Evolutionary conservation across 2,888 invertebrate genomes (phyloP), one percentile per base, ranked within the genome.

Genomic region (Caenorhabditis doughertyi): DNA sequence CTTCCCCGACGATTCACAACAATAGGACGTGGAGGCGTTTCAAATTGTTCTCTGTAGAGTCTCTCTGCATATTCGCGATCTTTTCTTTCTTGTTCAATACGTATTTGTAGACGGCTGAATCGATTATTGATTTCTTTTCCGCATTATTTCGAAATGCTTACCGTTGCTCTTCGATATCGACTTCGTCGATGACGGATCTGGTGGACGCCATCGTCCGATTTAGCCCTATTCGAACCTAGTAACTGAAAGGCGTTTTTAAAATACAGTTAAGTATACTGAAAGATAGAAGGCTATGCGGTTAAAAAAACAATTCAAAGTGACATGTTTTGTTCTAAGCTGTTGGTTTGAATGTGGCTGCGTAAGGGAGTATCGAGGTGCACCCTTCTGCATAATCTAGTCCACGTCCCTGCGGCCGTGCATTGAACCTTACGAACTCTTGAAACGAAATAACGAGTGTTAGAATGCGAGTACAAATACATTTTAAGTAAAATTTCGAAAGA

Each of bases 61-160:
- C 71, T 29, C 18, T 47, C 23, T 0, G 72, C 72, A 3, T 39
- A 27, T 25, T 62, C 72, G 9, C 13, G 53, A 29, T 73, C 72
- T 11, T 27, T 53, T 11, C 8, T 7, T n/a, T 64, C 62, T 39
- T 73, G 72, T 29, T 64, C 53, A 0, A 29, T 18, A 4, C 11
- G 42, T 11, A 9, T 13, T 13, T 13, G 21, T 0, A 25, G 32
- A 3, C 56, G 70, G 21, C 70, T 70, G 47, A 42, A 60, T 11
- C 18, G 2, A 47, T 18, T 44, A 42, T 60, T 27, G 42, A 42
- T 42, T 60, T 23, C 27, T 39, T 60, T 29, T 11, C 1, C 23
- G 64, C 0, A 29, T 21, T 11, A 13, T 55, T 35, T 27, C 42
- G 68, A 55, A 68, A 55, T 13, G 16, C 44, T 47, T 18, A 47